phyloP scores from a whole-genome alignment of 2,797 vertebrate genomes.

The Chaetodon trifasciatus region DNA sequence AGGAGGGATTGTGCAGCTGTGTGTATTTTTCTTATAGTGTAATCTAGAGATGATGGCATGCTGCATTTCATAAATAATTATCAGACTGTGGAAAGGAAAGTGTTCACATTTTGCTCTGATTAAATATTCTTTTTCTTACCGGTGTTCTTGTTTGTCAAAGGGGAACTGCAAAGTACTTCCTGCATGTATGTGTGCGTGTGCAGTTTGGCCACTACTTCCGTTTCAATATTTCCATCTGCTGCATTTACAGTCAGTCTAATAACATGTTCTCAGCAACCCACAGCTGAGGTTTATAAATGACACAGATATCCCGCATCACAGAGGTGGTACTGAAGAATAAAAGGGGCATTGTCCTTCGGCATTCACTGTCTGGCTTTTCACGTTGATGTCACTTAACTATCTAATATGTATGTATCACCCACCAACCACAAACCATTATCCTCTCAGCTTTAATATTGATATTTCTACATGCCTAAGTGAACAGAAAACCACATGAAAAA shows the following conservation, averaged over 20 bases:
- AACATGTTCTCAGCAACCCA: slow-evolving; percentile 25
- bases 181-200: not conserved
- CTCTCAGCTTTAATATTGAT: slow-evolving; percentile 56
- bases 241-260: slow-evolving; percentile 29
- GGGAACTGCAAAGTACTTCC: not conserved
- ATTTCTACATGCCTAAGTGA: slow-evolving; percentile 59
- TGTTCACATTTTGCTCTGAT: slow-evolving; percentile 8
- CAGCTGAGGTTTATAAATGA: slow-evolving; percentile 42
- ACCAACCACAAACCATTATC: slow-evolving; percentile 50
- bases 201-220: not conserved
- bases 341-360: slow-evolving; percentile 28
- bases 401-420: slow-evolving; percentile 55
- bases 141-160: slow-evolving; percentile 8
- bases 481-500: slow-evolving; percentile 50
- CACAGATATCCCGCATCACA: slow-evolving; percentile 21
- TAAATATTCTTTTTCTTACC: slow-evolving; percentile 2
- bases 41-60: slow-evolving; percentile 17
- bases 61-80: slow-evolving; percentile 5
- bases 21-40: slow-evolving; percentile 12
- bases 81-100: slow-evolving; percentile 13
- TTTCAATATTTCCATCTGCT: slow-evolving; percentile 26
- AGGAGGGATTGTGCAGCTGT: not conserved
- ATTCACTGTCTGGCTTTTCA: slow-evolving; percentile 47
- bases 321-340: slow-evolving; percentile 39
- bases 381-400: slow-evolving; percentile 41